Percentiles rank a stretch among this genome's conserved stretches.
Conservation (phyloP, 1,140 invertebrate genomes). For the Streblospio benedicti region DNA sequence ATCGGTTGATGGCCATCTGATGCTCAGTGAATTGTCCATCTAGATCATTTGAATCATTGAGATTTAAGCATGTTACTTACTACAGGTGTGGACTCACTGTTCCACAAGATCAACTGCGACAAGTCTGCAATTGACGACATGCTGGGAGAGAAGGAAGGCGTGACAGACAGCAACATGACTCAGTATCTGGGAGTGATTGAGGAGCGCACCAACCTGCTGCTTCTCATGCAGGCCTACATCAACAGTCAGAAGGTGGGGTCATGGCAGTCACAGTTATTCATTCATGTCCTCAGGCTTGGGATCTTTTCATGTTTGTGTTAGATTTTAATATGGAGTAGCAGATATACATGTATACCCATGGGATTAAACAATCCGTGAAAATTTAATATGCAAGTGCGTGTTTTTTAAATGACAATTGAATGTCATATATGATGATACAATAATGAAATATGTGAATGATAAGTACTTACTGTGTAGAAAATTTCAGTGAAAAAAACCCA, state of each 20-base stretch:
- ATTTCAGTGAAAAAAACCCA: neutral
- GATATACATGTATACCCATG: neutral
- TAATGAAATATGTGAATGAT: neutral
- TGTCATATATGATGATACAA: neutral
- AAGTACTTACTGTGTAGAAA: neutral
- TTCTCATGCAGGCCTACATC: constrained; percentile 39
- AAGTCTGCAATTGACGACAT: constrained; percentile 43
- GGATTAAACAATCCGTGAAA: neutral
- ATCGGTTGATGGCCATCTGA: no score
- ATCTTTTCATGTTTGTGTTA: neutral
- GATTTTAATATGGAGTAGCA: neutral
- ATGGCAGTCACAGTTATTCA: neutral
- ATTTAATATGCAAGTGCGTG: neutral
- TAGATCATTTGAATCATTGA: neutral
- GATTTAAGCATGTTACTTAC: neutral
- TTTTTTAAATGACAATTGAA: neutral
- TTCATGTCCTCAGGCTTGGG: neutral
- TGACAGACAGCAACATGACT: constrained; percentile 45
- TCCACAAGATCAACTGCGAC: constrained; percentile 46
- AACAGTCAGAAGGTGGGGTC: constrained; percentile 31
- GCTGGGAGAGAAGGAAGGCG: constrained; percentile 39
- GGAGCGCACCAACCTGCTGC: constrained; percentile 45
- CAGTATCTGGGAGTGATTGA: constrained; percentile 48
- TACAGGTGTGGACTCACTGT: constrained; percentile 44
- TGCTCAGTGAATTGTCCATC: no score